Evolutionary conservation across 2,888 invertebrate genomes (phyloP), one percentile per base, ranked within the genome.

Genomic region (Gryllus longicercus): DNA sequence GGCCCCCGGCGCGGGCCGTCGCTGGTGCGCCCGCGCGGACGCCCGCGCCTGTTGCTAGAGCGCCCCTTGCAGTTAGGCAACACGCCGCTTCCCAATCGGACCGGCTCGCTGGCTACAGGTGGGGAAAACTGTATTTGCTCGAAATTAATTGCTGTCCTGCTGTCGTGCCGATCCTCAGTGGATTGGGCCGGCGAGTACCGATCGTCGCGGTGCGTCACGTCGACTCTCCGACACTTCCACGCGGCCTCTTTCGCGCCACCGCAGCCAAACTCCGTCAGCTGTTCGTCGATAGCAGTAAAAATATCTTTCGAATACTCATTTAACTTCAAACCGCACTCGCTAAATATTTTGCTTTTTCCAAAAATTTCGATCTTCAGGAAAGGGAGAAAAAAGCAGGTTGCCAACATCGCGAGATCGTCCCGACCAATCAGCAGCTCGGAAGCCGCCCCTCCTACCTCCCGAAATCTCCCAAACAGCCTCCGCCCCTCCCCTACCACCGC

Each of bases 31-130:
- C 23, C 74, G n/a, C 74, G 74, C n/a, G n/a, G n/a, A 85, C 85
- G 84, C 85, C 85, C 85, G 85, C 86, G 88, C 88, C 88, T 88
- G 88, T 88, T 88, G 88, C 87, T 88, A 87, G 87, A 87, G 84
- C 63, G 85, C 86, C 84, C 86, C 83, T 82, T 81, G 83, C 82
- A 83, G 83, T 83, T 81, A 82, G 83, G 82, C 83, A 83, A 81
- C 83, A 82, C 82, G 82, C 83, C 81, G 83, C 80, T 77, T 74
- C 81, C 80, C 81, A 79, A 78, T 74, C 83, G 83, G 83, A 81
- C 78, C 82, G 80, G 38, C 76, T 75, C 80, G 75, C n/a, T 79
- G 76, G 51, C 49, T 51, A 51, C 76, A 76, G 77, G 79, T 51
- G 79, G 76, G 76, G 23, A 76, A 38, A 51, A 76, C 51, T 38